Conservation (phyloP, 2,113 vertebrate genomes). For the Alligator sinensis region DNA sequence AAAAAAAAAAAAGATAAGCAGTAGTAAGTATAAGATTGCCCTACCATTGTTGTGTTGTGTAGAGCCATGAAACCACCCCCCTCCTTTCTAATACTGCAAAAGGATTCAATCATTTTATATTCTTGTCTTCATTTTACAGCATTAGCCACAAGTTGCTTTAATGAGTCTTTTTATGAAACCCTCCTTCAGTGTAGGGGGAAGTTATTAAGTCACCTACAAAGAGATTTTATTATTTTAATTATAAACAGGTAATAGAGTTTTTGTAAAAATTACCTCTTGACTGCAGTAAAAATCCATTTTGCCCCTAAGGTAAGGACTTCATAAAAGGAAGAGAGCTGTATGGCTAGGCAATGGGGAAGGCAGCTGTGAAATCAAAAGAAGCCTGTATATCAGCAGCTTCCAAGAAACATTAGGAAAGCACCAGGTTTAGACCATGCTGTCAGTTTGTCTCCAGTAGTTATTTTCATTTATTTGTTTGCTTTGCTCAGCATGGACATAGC, state of each 20-base stretch:
- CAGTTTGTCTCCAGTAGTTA: not conserved
- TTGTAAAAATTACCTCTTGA: slow-evolving; percentile 71
- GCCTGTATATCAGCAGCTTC: not conserved
- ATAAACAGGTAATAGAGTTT: slow-evolving; percentile 72
- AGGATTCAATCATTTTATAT: slow-evolving; percentile 39
- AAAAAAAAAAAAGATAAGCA: not conserved
- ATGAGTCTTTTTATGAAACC: slow-evolving; percentile 68
- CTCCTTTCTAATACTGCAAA: slow-evolving; percentile 23
- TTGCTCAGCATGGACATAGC: not conserved
- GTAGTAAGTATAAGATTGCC: not conserved
- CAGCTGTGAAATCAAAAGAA: not conserved
- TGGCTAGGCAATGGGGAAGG: not conserved
- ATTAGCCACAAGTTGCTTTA: slow-evolving; percentile 63
- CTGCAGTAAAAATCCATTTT: slow-evolving; percentile 53
- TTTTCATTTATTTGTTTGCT: not conserved
- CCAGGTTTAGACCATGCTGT: accelerated
- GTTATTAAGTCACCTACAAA: slow-evolving; percentile 65
- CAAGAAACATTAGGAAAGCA: not conserved
- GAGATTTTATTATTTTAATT: slow-evolving; percentile 78
- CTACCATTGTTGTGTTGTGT: not conserved
- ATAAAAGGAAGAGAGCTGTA: slow-evolving; percentile 35
- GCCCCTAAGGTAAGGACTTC: slow-evolving; percentile 32
- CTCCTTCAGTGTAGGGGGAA: slow-evolving; percentile 50
- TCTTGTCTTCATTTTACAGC: slow-evolving; percentile 61
- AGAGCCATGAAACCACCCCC: not conserved